Evolutionary conservation across 2,888 invertebrate species (phyloP).

Genomic region (Stenchaetothrips biformis): DNA sequence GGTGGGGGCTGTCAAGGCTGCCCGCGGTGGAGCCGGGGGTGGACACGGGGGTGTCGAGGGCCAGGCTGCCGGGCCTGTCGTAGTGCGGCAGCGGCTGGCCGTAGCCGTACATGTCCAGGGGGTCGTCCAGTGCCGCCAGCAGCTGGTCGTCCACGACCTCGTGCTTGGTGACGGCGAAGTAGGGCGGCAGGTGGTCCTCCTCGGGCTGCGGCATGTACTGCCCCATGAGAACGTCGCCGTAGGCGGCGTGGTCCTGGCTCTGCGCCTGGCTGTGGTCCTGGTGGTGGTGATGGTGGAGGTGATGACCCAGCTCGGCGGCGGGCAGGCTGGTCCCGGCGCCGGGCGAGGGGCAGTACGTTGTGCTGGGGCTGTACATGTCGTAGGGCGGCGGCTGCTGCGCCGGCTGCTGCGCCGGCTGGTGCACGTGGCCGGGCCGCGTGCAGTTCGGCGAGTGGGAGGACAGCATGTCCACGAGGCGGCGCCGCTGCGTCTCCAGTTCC

Average conservation of each 20-base stretch:
- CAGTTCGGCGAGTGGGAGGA: constrained; percentile 69
- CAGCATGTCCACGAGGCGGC: constrained; percentile 73
- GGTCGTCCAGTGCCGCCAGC: constrained; percentile 2
- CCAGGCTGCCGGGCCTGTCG: background rate
- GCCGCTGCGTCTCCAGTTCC: constrained; percentile 72
- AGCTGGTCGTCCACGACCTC: constrained; percentile 6
- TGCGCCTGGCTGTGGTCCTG: no score
- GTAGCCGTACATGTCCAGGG: constrained; percentile 2
- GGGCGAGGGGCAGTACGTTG: background rate
- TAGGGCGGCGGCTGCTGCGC: background rate
- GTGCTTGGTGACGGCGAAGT: constrained; percentile 22
- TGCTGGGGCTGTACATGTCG: constrained; percentile 3
- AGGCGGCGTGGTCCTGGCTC: background rate
- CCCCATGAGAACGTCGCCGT: background rate
- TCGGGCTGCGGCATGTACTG: background rate
- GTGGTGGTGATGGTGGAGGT: background rate
- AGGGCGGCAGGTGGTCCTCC: background rate
- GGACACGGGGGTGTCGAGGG: constrained; percentile 1
- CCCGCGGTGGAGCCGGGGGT: background rate
- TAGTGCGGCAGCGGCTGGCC: background rate
- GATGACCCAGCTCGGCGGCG: background rate
- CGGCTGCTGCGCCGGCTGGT: background rate
- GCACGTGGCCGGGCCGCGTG: constrained; percentile 46
- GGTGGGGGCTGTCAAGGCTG: background rate
- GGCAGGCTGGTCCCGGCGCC: background rate